Conservation (phyloP, 2,113 vertebrate species). For the Hypocryptadius cinnamomeus region DNA sequence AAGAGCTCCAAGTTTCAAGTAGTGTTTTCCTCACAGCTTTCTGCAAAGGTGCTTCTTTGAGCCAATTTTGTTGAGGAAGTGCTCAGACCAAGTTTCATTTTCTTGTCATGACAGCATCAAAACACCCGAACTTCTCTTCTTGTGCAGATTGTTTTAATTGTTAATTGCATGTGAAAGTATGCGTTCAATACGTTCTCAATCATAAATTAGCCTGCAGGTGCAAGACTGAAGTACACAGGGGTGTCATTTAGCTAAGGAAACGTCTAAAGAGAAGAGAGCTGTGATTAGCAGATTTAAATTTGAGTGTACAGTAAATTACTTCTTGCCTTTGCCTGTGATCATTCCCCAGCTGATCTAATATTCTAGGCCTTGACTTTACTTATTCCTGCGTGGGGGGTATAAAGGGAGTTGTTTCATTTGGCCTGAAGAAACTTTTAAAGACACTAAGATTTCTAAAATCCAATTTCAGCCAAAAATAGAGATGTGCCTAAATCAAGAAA, state of each 20-base stretch:
- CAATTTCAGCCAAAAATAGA: background rate
- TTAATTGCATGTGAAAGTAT: background rate
- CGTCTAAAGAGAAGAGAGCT: background rate
- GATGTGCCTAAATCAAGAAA: background rate
- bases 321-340: background rate
- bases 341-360: background rate
- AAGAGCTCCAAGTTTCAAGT: background rate
- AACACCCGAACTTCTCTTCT: background rate
- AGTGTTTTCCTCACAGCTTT: background rate
- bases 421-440: background rate
- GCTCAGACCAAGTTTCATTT: background rate
- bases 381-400: background rate
- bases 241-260: background rate
- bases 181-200: background rate
- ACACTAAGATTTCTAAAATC: background rate
- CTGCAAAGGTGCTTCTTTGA: background rate
- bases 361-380: background rate
- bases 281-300: background rate
- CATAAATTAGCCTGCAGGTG: background rate
- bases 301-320: background rate
- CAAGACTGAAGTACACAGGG: background rate
- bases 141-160: background rate
- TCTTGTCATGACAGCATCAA: background rate
- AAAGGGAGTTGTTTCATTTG: background rate
- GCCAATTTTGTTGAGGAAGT: background rate